Conservation (phyloP, 2,888 invertebrate genomes). For the Hypsopygia costalis region DNA sequence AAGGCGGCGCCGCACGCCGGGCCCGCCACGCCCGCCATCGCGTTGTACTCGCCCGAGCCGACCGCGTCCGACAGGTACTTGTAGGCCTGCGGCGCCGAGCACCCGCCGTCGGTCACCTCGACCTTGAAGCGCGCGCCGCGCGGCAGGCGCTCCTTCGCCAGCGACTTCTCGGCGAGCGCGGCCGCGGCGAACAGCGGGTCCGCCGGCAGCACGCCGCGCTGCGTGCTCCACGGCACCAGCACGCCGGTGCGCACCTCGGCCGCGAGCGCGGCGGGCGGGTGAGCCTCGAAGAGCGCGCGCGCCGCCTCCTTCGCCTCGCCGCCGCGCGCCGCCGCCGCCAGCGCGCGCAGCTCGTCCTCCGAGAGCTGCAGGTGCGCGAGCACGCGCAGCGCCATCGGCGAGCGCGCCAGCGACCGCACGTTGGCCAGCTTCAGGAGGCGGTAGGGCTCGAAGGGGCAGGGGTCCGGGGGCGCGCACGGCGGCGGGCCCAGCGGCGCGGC, state of each 20-base stretch:
- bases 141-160: conserved; percentile 12
- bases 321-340: conserved; percentile 25
- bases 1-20: conserved; percentile 61
- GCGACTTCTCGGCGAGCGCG: conserved; percentile 47
- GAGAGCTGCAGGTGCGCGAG: conserved; percentile 39
- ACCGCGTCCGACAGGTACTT: conserved; percentile 52
- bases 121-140: conserved; percentile 38
- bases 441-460: conserved; percentile 57
- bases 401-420: conserved; percentile 40
- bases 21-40: conserved; percentile 54
- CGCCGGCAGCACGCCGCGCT: conserved; percentile 22
- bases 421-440: conserved; percentile 53
- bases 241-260: conserved; percentile 44
- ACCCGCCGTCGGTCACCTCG: conserved; percentile 50
- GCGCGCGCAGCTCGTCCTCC: conserved; percentile 29
- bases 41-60: conserved; percentile 48
- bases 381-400: conserved; percentile 42
- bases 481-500: conserved; percentile 43
- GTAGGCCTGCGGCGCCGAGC: conserved; percentile 50
- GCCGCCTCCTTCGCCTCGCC: conserved; percentile 31
- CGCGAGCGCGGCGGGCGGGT: conserved; percentile 27
- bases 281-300: conserved; percentile 24
- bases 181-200: conserved; percentile 28
- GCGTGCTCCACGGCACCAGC: conserved; percentile 25
- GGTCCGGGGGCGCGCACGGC: conserved; percentile 34